Base-by-base conservation (phyloP, 1,140 invertebrate species). In the Thaumetopoea pityocampa region DNA sequence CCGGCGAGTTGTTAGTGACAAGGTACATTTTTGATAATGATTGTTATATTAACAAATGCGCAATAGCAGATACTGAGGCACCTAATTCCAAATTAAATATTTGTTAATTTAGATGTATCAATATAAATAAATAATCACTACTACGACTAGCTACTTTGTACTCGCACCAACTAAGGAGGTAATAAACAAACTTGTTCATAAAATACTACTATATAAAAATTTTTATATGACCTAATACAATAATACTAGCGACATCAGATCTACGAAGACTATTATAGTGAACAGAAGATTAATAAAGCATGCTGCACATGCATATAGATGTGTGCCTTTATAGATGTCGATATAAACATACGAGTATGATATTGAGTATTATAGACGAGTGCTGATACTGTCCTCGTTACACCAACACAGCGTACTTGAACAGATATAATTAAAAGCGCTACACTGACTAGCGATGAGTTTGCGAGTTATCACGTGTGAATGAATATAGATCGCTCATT, bases 111-210 rank as follows among this genome's bases (percentile, higher is more conserved):
- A n/a, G 24, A 36, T 9, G 22, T 14, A 26, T 11, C 9, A 36
- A 27, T 36, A 43, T 37, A 27, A 50, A 35, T 40, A 46, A 27
- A 32, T 46, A 29, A 53, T 37, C 41, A 65, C 59, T 53, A 65
- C 61, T 49, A 68, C 67, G 74, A 82, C 74, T 77, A 82, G 68
- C 78, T 76, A 77, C 67, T 77, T 79, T 82, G 72, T 77, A 79
- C 70, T 73, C 52, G 45, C 46, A 60, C 52, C 33, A 42, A 57
- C 33, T 51, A 41, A 51, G 52, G 27, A 47, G 23, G 36, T 27
- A 34, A 23, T 32, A 33, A 30, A 45, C 28, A 27, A 51, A 26
- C 26, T 19, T 30, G 15, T 23, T 22, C n/a, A 40, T 24, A 41
- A 14, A 30, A 23, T 23, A 20, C 7, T 20, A 35, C 15, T 10